These are phyloP conservation scores for Brachylomia viminalis DNA, from an alignment of 2,888 invertebrate genomes.

Conservation along the genomic window DNA sequence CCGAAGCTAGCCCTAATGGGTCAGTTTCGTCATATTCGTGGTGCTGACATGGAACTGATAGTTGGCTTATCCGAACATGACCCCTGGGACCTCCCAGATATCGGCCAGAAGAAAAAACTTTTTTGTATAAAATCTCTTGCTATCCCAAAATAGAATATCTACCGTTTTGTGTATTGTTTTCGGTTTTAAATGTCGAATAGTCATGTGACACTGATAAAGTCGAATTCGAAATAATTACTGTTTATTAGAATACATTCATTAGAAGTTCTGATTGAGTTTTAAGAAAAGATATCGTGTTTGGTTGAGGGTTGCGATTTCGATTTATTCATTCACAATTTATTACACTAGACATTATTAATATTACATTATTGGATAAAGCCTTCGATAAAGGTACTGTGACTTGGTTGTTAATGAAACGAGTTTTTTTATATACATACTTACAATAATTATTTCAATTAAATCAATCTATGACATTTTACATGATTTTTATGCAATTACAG, in stretches of 20 bases:
- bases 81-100: slow-evolving; percentile 52
- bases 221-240: not conserved
- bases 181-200: not conserved
- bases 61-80: slow-evolving; percentile 51
- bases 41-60: slow-evolving; percentile 33
- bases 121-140: slow-evolving; percentile 8
- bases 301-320: not conserved
- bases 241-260: not conserved
- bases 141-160: slow-evolving; percentile 10
- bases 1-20: slow-evolving; percentile 47
- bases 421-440: no score
- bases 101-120: slow-evolving; percentile 26
- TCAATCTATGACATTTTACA: no score
- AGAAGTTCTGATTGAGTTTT: slow-evolving; percentile 18
- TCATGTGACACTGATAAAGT: not conserved
- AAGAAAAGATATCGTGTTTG: not conserved
- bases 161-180: slow-evolving; percentile 29
- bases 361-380: not conserved
- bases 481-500: no score
- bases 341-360: not conserved
- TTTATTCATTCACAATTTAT: not conserved
- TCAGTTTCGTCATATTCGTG: slow-evolving; percentile 65
- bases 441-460: no score
- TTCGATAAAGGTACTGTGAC: no score
- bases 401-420: no score